Percentiles rank a stretch among this genome's conserved stretches.
Evolutionary conservation across 37 sponge, comb jelly and placozoan species (phyloP).

Genomic region (Mnemiopsis leidyi): DNA sequence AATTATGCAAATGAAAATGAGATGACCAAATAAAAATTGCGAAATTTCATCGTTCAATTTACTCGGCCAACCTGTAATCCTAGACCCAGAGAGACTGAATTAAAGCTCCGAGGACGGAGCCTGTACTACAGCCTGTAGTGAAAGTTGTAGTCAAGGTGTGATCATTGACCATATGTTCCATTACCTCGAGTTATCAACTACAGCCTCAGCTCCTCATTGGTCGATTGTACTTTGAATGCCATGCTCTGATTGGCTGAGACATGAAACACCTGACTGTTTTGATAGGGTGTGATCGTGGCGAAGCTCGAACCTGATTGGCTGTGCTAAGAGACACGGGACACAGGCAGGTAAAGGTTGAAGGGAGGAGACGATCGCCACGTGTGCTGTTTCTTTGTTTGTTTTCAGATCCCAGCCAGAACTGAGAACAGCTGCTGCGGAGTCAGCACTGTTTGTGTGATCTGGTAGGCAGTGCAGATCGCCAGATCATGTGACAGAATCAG

Average conservation of each 20-base stretch:
- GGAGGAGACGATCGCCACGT: background rate
- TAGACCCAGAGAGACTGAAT: too few species aligned
- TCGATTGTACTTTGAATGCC: background rate
- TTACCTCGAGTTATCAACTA: too few species aligned
- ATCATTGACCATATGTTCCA: background rate
- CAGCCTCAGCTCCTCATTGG: background rate
- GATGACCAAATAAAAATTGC: too few species aligned
- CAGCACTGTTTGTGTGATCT: too few species aligned
- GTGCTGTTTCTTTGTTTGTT: background rate
- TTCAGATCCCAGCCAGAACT: background rate
- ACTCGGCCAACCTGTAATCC: too few species aligned
- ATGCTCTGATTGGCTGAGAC: background rate
- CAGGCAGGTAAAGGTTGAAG: background rate
- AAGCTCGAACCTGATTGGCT: background rate
- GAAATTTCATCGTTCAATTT: too few species aligned
- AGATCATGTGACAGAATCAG: too few species aligned
- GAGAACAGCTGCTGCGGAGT: too few species aligned
- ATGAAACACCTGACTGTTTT: background rate
- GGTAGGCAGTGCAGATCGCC: too few species aligned
- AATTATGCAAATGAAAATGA: too few species aligned
- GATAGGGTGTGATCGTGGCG: background rate
- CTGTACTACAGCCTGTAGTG: too few species aligned
- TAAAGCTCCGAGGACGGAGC: too few species aligned
- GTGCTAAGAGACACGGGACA: background rate
- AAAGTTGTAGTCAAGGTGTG: background rate